Evolutionary conservation across 2,113 vertebrate genomes (phyloP).

Genomic region (Indri indri): DNA sequence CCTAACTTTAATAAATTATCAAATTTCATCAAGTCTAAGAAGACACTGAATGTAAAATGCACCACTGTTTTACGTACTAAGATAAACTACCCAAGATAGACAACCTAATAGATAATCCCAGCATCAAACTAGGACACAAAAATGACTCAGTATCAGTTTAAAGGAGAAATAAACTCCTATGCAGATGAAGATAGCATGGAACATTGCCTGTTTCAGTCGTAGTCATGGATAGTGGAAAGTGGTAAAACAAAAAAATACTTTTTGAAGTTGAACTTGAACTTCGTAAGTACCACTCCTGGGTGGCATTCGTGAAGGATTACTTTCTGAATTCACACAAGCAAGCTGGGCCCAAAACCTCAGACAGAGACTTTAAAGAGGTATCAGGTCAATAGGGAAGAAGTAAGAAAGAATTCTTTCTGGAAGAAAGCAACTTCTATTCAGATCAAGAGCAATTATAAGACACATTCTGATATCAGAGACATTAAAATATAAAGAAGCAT

Average conservation of each 20-base stretch:
- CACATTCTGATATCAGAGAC: not conserved
- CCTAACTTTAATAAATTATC: constrained; percentile 20
- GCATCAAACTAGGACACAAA: not conserved
- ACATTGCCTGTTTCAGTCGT: not conserved
- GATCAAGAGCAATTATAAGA: not conserved
- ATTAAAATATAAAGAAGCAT: not conserved
- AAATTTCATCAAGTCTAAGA: constrained; percentile 14
- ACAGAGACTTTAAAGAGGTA: not conserved
- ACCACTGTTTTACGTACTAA: not conserved
- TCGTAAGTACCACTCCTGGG: not conserved
- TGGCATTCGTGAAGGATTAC: not conserved
- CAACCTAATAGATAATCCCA: not conserved
- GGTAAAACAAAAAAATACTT: not conserved
- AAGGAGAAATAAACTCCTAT: not conserved
- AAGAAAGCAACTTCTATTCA: not conserved
- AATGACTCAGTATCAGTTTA: not conserved
- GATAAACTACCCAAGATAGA: not conserved
- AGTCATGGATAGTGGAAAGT: not conserved
- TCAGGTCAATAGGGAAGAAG: not conserved
- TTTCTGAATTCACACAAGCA: not conserved
- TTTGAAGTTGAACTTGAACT: not conserved
- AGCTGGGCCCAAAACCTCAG: not conserved
- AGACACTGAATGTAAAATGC: not conserved
- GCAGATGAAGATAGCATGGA: not conserved
- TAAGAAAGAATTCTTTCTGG: not conserved